phyloP scores from a whole-genome alignment of 2,797 vertebrate genomes.

The Lepidocolaptes lacrymiger region DNA sequence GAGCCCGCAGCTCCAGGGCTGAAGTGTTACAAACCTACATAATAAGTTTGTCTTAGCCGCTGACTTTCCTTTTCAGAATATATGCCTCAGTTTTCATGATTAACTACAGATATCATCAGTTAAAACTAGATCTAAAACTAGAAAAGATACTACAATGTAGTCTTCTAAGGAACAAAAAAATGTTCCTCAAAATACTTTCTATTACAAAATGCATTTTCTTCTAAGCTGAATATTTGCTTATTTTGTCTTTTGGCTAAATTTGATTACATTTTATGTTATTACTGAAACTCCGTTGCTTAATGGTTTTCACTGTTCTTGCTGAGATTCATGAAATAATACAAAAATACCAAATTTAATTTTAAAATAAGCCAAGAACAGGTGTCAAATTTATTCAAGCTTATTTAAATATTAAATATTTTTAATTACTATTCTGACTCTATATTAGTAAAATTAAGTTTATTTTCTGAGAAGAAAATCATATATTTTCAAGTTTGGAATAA shows the following conservation, averaged over 20 bases:
- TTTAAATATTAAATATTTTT: background rate
- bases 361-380: background rate
- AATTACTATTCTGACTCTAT: background rate
- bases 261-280: background rate
- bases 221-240: background rate
- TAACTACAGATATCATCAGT: background rate
- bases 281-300: background rate
- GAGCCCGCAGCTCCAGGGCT: too few species aligned
- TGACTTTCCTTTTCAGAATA: background rate
- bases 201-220: background rate
- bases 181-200: background rate
- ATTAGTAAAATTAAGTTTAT: background rate
- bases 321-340: background rate
- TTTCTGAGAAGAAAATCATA: background rate
- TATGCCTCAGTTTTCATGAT: background rate
- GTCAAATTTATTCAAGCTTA: background rate
- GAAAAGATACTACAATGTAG: background rate
- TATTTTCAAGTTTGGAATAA: background rate
- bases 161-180: background rate
- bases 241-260: background rate
- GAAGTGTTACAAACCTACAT: background rate
- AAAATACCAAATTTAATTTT: background rate
- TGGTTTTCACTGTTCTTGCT: background rate
- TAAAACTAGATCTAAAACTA: constrained; percentile 5
- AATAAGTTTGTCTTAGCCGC: background rate